A percentile compares a stretch with the other conserved stretches of the same genome.
phyloP scores from a whole-genome alignment of 1,140 invertebrate genomes.

The Lasioglossum baleicum region DNA sequence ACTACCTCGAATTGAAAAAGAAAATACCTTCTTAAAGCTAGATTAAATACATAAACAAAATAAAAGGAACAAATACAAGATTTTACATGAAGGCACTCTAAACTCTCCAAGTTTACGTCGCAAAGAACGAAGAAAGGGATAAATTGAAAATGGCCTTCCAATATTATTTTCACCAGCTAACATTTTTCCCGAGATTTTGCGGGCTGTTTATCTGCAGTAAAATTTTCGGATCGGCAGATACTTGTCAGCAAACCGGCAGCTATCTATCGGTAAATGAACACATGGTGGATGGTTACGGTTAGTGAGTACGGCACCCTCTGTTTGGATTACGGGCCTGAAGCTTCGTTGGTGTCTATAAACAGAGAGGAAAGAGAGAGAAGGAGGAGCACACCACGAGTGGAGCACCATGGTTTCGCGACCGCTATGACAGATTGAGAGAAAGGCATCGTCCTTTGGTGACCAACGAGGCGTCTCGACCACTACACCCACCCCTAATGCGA shows the following conservation, averaged over 20 bases:
- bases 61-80: no score
- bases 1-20: no score
- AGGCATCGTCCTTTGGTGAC: slow-evolving; percentile 70
- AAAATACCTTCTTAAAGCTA: no score
- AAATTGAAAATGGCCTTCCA: no score
- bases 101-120: no score
- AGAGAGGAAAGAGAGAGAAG: slow-evolving; percentile 52
- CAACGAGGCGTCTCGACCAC: slow-evolving; percentile 74
- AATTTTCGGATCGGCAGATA: slow-evolving; percentile 31
- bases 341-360: slow-evolving; percentile 68
- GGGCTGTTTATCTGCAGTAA: neutral
- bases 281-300: slow-evolving; percentile 74
- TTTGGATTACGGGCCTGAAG: slow-evolving; percentile 71
- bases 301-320: slow-evolving; percentile 69
- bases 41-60: no score
- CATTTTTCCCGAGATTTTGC: no score
- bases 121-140: no score
- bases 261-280: slow-evolving; percentile 63
- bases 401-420: slow-evolving; percentile 64
- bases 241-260: slow-evolving; percentile 46
- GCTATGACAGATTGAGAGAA: slow-evolving; percentile 73
- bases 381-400: slow-evolving; percentile 50
- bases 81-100: no score
- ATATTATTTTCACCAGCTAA: no score
- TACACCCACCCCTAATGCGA: slow-evolving; percentile 47